Evolutionary conservation across 1,140 invertebrate genomes (phyloP), one percentile per base, ranked within the genome.

Genomic region (Mylabris phalerata): DNA sequence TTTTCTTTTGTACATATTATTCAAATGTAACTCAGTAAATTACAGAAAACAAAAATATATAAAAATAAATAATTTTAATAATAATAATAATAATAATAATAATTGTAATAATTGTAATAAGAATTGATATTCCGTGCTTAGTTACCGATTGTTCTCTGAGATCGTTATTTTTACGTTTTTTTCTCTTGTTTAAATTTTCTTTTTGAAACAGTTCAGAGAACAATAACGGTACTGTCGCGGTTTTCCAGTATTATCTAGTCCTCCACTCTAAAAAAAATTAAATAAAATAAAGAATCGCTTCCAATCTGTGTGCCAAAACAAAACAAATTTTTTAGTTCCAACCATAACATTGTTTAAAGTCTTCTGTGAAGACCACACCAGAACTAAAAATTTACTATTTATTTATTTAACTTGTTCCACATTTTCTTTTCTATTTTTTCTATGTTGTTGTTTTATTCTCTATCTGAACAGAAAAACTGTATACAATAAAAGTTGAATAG

Each of bases 211-310:
- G 38, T 50, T 25, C 42, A 46, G 49, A 44, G 50, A 51, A 47
- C 55, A 47, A 38, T 44, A 27, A 38, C 40, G 48, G 39, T 50
- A 65, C 48, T 48, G 50, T 62, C 59, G 65, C 67, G 68, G 68
- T 63, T 71, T 67, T 71, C 72, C 73, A 73, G 71, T 74, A 73
- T 74, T 73, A 72, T 73, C 72, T 73, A 75, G 70, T 73, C 71
- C 71, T 73, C 66, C 64, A 66, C 65, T 62, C 56, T 65, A 57
- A 63, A 58, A 62, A 57, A 46, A 32, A 32, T 5, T 32, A 32
- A 5, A 32, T 32, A 32, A 5, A 32, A 32, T 5, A 32, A 5
- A 32, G 32, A 5, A 5, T 38, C 56, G 50, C 43, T 60, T 58
- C 46, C 58, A 51, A 60, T 42, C 57, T 24, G 55, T 52, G 50